Evolutionary conservation across 1,140 invertebrate species (phyloP), one percentile per base, ranked within the genome.

Genomic region (Brachionus rubens): DNA sequence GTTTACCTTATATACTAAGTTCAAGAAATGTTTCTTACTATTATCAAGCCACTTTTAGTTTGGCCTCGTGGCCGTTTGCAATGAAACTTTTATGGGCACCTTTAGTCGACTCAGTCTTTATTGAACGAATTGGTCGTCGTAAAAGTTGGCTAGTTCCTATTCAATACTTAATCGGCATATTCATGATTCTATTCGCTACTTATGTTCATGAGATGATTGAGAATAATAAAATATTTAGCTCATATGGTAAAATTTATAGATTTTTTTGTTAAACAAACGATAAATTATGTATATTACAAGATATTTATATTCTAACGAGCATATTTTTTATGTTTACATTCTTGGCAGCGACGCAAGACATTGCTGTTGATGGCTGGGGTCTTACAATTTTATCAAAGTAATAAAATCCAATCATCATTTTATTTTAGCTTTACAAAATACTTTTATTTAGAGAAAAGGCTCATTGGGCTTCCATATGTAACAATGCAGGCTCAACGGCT

Each of bases 281-380:
- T 96, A 10, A 56, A 41, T 33, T 24, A 28, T 21, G n/a, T 56
- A 30, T 1, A 30, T 76, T 28, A 84, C 91, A 75, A 85, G 97
- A 50, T 95, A 92, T 2, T 84, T 80, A 16, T 87, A 82, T 91
- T 30, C 84, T 99, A 4, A 96, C 94, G 6, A 79, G 88, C 21
- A 87, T 93, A 56, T 99, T 99, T 86, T 92, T 99, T 81, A 86
- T 88, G 65, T 86, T 99, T 0, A 98, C 97, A 81, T 96, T 98
- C 80, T 86, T 99, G 62, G 96, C 95, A 12, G 96, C 97, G 1
- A 99, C 96, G 24, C 97, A 99, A 87, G 97, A 99, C 85, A 98
- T 99, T 82, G 96, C 95, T 70, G 96, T 99, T 1, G 97, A 99
- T 88, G 97, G 97, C 2, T 99, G 97, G 97, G 96, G 96, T 1